Base-by-base conservation (phyloP, 2,113 vertebrate genomes). In the Illadopsis cleaveri region DNA sequence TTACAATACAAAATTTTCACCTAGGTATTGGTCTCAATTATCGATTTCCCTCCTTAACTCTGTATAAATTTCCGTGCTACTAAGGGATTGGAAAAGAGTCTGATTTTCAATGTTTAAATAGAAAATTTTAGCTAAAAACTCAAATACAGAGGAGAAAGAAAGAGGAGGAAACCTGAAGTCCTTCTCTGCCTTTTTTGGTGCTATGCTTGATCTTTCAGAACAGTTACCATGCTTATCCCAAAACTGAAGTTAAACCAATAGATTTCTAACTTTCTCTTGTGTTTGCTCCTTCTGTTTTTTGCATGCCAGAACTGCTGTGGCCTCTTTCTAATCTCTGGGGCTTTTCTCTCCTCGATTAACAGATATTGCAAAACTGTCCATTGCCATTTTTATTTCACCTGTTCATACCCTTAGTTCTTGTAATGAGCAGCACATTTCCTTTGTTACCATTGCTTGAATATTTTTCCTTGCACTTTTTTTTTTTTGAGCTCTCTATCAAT, bases 351-450 rank as follows among this genome's bases (percentile, higher is more conserved):
- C 27, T 76, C 16, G 44, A 19, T 81, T 91, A 93, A 60, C 11
- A 40, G 79, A 89, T 45, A 12, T n/a, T 38, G 45, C 93, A 61
- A 88, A 86, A 94, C 48, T 90, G 19, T 11, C 47, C 35, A 40
- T 27, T 84, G 18, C 70, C 77, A 72, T 90, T 33, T 47, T 89
- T 94, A 83, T 95, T 89, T 86, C 51, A 94, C 90, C 64, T 93
- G 12, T 37, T 92, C 61, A 62, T 75, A 68, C 33, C 10, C 24
- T n/a, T 79, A 50, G 37, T 82, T 91, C 45, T 91, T 95, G 62
- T 79, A 91, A 27, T 64, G 21, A 81, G 33, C 27, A 53, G 31
- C 44, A 37, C 20, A 27, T 35, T 86, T 70, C 40, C 35, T 82
- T 90, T 86, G 40, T 60, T 78, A 28, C 33, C 14, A 69, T 5